phyloP scores from a whole-genome alignment of 2,888 invertebrate species.

The Hipparchia semele region DNA sequence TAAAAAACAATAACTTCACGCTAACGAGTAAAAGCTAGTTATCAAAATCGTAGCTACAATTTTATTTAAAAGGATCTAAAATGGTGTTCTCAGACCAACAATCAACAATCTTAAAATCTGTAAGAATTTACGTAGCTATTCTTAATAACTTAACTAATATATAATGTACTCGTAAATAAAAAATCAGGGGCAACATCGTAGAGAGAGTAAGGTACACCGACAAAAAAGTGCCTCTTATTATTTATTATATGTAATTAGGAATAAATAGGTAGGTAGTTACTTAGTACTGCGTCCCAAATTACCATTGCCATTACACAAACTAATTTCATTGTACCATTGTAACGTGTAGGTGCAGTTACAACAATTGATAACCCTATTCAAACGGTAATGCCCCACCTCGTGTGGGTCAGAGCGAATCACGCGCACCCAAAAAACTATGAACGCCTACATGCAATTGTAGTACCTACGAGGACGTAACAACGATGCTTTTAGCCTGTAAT shows the following conservation, averaged over 20 bases:
- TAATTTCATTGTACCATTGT: constrained; percentile 6
- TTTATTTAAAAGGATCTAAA: no score
- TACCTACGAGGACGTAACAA: constrained; percentile 19
- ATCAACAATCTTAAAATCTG: no score
- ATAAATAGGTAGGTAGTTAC: neutral
- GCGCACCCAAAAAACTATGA: constrained; percentile 38
- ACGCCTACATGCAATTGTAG: constrained; percentile 13
- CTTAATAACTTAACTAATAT: no score
- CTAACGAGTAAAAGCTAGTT: no score
- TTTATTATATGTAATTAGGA: neutral
- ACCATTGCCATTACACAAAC: constrained; percentile 8
- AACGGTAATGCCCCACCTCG: constrained; percentile 31
- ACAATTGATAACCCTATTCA: constrained; percentile 33
- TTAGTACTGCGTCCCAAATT: neutral
- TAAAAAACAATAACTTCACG: no score
- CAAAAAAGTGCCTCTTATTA: neutral
- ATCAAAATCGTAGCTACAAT: no score
- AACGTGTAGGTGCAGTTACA: neutral
- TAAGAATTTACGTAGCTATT: no score
- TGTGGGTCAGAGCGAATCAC: constrained; percentile 40
- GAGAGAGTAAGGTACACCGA: neutral
- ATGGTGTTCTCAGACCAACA: no score
- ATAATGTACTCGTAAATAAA: no score
- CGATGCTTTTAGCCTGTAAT: constrained; percentile 9
- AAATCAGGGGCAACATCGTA: no score